Conservation (phyloP, 2,888 invertebrate genomes). For the Tiphia femorata region DNA sequence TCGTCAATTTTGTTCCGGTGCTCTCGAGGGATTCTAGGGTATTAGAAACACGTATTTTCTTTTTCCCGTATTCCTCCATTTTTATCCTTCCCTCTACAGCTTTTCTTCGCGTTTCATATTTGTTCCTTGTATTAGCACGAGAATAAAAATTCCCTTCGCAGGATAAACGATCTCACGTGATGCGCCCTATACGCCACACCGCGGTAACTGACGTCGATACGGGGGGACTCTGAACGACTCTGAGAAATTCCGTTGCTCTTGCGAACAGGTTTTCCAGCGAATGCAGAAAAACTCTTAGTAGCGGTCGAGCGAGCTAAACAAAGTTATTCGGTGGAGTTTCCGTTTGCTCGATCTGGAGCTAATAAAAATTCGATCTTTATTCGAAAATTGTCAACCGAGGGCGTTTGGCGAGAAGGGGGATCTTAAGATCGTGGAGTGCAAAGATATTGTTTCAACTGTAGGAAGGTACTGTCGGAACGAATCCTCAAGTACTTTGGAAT, state of each 20-base stretch:
- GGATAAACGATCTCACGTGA: conserved; percentile 37
- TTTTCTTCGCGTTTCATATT: background rate
- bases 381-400: too few relatives aligned
- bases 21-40: too few relatives aligned
- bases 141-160: conserved; percentile 28
- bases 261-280: conserved; percentile 46
- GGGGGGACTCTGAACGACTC: conserved; percentile 11
- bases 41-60: background rate
- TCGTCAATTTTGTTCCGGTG: too few relatives aligned
- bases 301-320: conserved; percentile 35
- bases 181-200: conserved; percentile 11
- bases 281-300: conserved; percentile 37
- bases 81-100: background rate
- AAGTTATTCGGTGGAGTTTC: conserved; percentile 40
- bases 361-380: too few relatives aligned
- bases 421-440: too few relatives aligned
- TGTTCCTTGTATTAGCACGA: background rate
- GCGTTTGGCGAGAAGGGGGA: too few relatives aligned
- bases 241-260: conserved; percentile 45
- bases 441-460: too few relatives aligned
- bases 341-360: too few relatives aligned
- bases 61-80: background rate
- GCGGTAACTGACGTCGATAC: too few relatives aligned
- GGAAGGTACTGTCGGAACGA: too few relatives aligned
- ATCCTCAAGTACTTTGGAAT: too few relatives aligned